These are phyloP conservation scores for Catharus ustulatus DNA, from an alignment of 2,797 vertebrate genomes.

Conservation along the genomic window DNA sequence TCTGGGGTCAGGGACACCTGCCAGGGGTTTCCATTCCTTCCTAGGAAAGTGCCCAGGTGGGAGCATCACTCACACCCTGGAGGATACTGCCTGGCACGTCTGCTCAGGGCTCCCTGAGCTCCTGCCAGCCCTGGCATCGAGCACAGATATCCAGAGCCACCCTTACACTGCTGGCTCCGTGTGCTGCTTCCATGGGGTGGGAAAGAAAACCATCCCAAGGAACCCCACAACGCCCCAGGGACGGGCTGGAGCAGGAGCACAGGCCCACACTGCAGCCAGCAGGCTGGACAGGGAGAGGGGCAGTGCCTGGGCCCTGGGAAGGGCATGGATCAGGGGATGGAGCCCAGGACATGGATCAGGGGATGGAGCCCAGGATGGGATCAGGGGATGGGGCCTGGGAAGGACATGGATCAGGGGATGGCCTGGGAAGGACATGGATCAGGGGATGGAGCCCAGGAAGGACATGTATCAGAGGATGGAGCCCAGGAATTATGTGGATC, in stretches of 20 bases:
- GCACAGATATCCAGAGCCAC: neutral
- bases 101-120: neutral
- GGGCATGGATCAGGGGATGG: accelerated
- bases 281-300: no score
- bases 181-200: accelerated
- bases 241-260: neutral
- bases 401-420: no score
- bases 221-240: accelerated
- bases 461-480: no score
- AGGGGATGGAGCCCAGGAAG: no score
- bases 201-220: neutral
- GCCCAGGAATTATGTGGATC: no score
- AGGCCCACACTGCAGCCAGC: accelerated
- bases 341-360: neutral
- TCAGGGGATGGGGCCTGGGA: no score
- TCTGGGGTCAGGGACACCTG: neutral
- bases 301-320: accelerated
- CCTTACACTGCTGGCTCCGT: neutral
- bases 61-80: neutral
- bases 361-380: no score
- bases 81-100: neutral
- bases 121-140: neutral
- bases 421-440: no score
- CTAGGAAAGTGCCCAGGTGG: accelerated
- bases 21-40: neutral